A percentile compares a stretch with the other conserved stretches of the same genome.
These are phyloP conservation scores for Uria lomvia DNA, from an alignment of 2,113 vertebrate species.

Conservation along the genomic window DNA sequence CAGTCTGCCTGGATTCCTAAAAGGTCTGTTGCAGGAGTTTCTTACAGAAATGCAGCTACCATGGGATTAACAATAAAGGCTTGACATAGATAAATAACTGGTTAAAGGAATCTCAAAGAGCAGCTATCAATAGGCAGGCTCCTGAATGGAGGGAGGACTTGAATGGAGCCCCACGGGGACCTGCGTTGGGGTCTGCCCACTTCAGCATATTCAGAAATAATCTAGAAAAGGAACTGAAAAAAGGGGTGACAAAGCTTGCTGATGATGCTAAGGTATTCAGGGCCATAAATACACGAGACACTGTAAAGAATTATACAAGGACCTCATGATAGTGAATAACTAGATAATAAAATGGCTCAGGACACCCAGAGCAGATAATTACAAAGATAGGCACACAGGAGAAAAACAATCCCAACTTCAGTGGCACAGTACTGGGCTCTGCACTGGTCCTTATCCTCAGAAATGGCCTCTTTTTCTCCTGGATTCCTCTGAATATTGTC, in stretches of 20 bases:
- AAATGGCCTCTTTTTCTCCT: background rate
- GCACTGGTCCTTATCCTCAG: background rate
- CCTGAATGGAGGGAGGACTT: background rate
- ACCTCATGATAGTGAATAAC: background rate
- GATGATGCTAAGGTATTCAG: background rate
- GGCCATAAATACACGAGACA: background rate
- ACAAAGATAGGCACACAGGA: background rate
- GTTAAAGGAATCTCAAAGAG: background rate
- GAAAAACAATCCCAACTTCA: background rate
- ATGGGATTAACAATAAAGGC: background rate
- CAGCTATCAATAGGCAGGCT: background rate
- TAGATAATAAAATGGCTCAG: background rate
- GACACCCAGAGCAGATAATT: slow-evolving; percentile 8
- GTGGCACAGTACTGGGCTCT: background rate
- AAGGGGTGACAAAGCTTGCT: background rate
- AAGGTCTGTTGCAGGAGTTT: background rate
- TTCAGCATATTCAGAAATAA: background rate
- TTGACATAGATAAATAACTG: background rate
- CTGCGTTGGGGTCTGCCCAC: background rate
- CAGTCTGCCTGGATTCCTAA: background rate
- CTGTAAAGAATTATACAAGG: background rate
- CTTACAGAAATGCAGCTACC: background rate
- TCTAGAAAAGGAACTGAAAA: background rate
- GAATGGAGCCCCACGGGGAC: background rate
- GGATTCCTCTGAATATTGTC: background rate